These are phyloP conservation scores for Lithosia quadra DNA, from an alignment of 2,888 invertebrate species.

Conservation along the genomic window DNA sequence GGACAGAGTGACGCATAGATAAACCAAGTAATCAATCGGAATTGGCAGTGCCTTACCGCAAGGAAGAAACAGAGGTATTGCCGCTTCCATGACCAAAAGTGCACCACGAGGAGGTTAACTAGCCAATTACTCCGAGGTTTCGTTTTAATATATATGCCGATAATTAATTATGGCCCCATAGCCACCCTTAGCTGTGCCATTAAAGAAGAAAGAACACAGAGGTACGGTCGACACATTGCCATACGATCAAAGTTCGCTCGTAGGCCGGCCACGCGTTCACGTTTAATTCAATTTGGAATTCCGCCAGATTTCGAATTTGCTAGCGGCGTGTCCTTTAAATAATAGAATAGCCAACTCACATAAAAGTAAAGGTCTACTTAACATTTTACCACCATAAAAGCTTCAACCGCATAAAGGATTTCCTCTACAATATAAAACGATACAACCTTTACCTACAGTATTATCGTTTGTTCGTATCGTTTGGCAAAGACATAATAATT, in stretches of 20 bases:
- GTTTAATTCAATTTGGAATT: slow-evolving; percentile 84
- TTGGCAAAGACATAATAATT: slow-evolving; percentile 18
- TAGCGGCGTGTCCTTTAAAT: slow-evolving; percentile 79
- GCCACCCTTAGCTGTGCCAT: slow-evolving; percentile 43
- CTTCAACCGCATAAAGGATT: slow-evolving; percentile 48
- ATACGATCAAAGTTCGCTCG: slow-evolving; percentile 72
- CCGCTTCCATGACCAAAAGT: not conserved
- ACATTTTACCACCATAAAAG: slow-evolving; percentile 62
- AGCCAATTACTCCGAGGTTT: not conserved
- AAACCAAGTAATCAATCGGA: not conserved
- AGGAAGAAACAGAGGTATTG: not conserved
- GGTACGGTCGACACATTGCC: slow-evolving; percentile 63
- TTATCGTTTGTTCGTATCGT: slow-evolving; percentile 31
- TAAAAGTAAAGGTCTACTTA: slow-evolving; percentile 66
- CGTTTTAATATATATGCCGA: too few relatives aligned
- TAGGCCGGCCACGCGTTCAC: slow-evolving; percentile 69
- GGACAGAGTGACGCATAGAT: not conserved
- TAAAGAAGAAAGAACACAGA: slow-evolving; percentile 44
- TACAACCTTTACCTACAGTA: slow-evolving; percentile 10
- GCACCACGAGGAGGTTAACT: not conserved
- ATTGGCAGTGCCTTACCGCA: too few relatives aligned
- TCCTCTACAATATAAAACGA: slow-evolving; percentile 19
- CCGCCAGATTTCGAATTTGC: slow-evolving; percentile 82
- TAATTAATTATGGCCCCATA: not conserved
- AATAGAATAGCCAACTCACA: slow-evolving; percentile 75